Evolutionary conservation across 2,888 invertebrate genomes (phyloP).

Genomic region (Mythimna vitellina): DNA sequence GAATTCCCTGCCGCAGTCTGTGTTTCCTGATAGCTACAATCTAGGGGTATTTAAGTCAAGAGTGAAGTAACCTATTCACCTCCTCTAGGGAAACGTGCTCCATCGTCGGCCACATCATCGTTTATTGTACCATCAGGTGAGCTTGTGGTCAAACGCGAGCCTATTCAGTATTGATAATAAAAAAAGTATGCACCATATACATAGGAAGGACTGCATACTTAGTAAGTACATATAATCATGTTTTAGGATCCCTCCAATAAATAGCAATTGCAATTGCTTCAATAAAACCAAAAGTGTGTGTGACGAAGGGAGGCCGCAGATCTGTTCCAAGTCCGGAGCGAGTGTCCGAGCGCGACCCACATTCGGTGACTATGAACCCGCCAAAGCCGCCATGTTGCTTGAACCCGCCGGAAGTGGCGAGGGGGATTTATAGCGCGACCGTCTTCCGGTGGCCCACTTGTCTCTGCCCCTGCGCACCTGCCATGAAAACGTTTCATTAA

Average conservation of each 20-base stretch:
- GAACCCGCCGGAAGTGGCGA: conserved; percentile 79
- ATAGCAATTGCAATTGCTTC: not conserved
- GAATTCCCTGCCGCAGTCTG: too few species aligned
- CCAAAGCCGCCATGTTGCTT: conserved; percentile 73
- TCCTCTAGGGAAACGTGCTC: too few species aligned
- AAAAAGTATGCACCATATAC: not conserved
- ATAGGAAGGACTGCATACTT: not conserved
- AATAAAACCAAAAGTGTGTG: conserved; percentile 49
- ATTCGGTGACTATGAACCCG: conserved; percentile 64
- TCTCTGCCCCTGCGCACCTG: conserved; percentile 75
- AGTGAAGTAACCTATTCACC: too few species aligned
- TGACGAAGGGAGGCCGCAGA: conserved; percentile 17
- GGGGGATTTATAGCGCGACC: conserved; percentile 80
- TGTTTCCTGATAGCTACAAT: too few species aligned
- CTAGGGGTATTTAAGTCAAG: too few species aligned
- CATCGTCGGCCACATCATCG: too few species aligned
- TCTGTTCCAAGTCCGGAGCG: conserved; percentile 1
- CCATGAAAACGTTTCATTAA: conserved; percentile 68
- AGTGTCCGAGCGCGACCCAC: conserved; percentile 31
- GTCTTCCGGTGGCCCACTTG: conserved; percentile 80
- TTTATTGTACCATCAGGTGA: too few species aligned
- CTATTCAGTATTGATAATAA: too few species aligned
- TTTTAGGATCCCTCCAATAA: not conserved
- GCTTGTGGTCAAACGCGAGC: too few species aligned
- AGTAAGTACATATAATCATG: too few species aligned